phyloP scores from a whole-genome alignment of 2,113 vertebrate genomes.

The Pterophyllum scalare region DNA sequence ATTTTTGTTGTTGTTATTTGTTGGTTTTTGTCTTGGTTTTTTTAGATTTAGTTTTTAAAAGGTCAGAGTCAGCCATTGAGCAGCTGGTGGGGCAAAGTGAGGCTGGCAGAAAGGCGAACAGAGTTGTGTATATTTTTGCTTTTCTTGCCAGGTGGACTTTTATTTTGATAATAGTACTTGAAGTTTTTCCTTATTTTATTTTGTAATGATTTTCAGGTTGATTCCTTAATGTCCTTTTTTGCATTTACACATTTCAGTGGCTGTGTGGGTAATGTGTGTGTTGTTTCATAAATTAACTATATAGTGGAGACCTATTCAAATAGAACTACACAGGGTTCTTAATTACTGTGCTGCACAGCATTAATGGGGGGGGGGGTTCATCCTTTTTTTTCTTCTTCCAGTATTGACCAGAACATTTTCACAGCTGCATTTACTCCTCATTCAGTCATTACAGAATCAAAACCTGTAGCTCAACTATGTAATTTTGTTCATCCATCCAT shows the following conservation, averaged over 20 bases:
- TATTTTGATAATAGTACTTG: slow-evolving; percentile 94
- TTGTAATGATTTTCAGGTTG: slow-evolving; percentile 64
- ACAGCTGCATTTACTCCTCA: slow-evolving; percentile 47
- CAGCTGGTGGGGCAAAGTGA: slow-evolving; percentile 65
- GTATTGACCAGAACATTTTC: slow-evolving; percentile 14
- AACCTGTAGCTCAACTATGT: neutral
- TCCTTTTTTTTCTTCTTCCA: neutral
- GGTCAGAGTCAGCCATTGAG: slow-evolving; percentile 73
- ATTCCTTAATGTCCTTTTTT: slow-evolving; percentile 65
- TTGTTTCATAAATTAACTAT: slow-evolving; percentile 63
- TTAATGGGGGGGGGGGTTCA: too few relatives aligned
- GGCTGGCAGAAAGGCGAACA: slow-evolving; percentile 43
- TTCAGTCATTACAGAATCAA: slow-evolving; percentile 35
- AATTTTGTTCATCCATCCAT: neutral
- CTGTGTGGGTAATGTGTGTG: slow-evolving; percentile 54
- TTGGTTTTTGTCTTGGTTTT: neutral
- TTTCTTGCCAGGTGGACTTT: slow-evolving; percentile 89
- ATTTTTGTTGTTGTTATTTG: neutral
- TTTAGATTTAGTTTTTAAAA: slow-evolving; percentile 44
- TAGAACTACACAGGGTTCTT: slow-evolving; percentile 32
- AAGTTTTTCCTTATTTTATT: slow-evolving; percentile 90
- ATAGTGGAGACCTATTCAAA: slow-evolving; percentile 55
- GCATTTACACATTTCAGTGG: slow-evolving; percentile 58
- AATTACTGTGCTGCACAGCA: slow-evolving; percentile 27
- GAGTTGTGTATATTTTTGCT: slow-evolving; percentile 71